Conservation (phyloP, 2,797 vertebrate genomes). For the Schizopygopsis malacanthus region DNA sequence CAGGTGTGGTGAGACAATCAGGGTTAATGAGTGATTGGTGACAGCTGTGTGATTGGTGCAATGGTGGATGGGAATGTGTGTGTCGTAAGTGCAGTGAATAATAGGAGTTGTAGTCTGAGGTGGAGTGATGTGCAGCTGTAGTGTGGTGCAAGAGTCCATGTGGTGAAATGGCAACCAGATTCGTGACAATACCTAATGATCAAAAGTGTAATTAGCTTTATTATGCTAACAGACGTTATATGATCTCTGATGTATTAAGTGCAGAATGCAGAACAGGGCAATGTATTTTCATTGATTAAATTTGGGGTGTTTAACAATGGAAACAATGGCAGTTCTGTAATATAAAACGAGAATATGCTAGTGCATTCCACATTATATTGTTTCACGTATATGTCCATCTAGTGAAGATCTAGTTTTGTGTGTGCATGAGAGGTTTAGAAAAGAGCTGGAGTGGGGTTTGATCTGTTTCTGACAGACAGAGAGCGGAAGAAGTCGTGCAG, state of each 20-base stretch:
- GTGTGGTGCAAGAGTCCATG: too few species aligned
- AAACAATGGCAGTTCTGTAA: neutral
- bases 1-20: too few species aligned
- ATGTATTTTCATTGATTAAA: neutral
- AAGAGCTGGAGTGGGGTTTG: conserved; percentile 19
- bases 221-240: neutral
- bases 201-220: neutral
- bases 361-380: neutral
- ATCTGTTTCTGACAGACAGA: conserved; percentile 43
- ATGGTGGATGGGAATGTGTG: too few species aligned
- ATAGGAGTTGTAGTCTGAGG: too few species aligned
- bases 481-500: conserved; percentile 7
- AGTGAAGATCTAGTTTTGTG: neutral
- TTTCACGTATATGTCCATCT: neutral
- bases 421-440: conserved; percentile 22
- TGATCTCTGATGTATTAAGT: neutral
- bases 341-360: neutral
- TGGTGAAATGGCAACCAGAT: too few species aligned
- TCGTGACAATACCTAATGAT: neutral
- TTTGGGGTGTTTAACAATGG: neutral
- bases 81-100: too few species aligned
- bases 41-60: too few species aligned
- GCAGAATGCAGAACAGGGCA: neutral
- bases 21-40: too few species aligned
- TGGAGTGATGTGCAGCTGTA: too few species aligned